phyloP scores from a whole-genome alignment of 2,797 vertebrate genomes.

The Malacoctenus gilli region DNA sequence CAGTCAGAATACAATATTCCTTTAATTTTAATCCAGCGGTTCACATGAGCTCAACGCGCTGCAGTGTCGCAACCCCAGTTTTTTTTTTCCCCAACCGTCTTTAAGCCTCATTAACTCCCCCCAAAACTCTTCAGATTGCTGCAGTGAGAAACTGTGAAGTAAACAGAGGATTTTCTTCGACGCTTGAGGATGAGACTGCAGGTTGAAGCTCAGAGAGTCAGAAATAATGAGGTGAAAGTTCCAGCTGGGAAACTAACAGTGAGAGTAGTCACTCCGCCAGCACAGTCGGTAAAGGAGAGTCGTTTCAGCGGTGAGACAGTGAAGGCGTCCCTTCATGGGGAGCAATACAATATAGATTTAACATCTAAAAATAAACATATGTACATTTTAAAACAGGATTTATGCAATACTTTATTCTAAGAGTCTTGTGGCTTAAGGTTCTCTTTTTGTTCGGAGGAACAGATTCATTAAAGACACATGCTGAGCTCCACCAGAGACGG shows the following conservation, averaged over 20 bases:
- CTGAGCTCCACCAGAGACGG: slow-evolving; percentile 54
- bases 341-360: slow-evolving; percentile 29
- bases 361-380: slow-evolving; percentile 66
- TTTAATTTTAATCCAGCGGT: slow-evolving; percentile 61
- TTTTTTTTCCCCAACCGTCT: slow-evolving; percentile 19
- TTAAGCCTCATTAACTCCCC: not conserved
- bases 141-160: slow-evolving; percentile 12
- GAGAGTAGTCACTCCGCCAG: not conserved
- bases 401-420: slow-evolving; percentile 67
- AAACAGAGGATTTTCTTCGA: not conserved
- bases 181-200: slow-evolving; percentile 5
- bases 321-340: slow-evolving; percentile 19
- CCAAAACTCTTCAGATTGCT: not conserved
- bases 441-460: slow-evolving; percentile 54
- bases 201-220: slow-evolving; percentile 2
- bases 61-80: not conserved
- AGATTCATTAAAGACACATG: slow-evolving; percentile 49
- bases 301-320: slow-evolving; percentile 21
- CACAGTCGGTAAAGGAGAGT: not conserved
- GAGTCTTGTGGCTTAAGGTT: slow-evolving; percentile 47
- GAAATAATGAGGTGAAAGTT: no score
- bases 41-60: slow-evolving; percentile 10
- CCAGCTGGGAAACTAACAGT: no score
- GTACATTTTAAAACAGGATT: slow-evolving; percentile 70
- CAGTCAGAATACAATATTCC: slow-evolving; percentile 36